Evolutionary conservation across 1,140 invertebrate species (phyloP), one percentile per base, ranked within the genome.

Genomic region (Rhizoglyphus robini): DNA sequence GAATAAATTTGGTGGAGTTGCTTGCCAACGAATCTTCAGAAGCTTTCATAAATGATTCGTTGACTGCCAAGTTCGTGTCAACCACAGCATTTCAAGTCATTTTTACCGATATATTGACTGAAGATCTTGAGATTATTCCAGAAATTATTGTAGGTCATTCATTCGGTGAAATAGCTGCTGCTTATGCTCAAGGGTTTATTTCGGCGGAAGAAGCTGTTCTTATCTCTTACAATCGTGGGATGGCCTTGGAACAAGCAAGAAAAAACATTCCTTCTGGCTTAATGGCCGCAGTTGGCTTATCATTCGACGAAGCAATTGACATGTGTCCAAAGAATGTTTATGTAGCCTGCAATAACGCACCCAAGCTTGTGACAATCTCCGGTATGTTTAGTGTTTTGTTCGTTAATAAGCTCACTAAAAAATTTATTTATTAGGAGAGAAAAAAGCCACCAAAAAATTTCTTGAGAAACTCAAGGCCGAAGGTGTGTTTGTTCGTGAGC

Each of bases 281-380:
- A 0, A 94, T 91, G 90, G 89, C 89, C 25, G 88, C 89, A 29
- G 78, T 83, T 66, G 81, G 81, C 23, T 76, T 97, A 27, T 84
- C 85, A 31, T 96, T 90, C 90, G 86, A 89, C 70, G 87, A 94
- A 70, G 82, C 83, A 1, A 81, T 81, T 68, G 77, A 77, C 68
- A 79, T 83, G 32, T 88, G 86, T 72, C 86, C 91, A 68, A 68
- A 80, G 60, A 83, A 86, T 71, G 75, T 95, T 69, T 82, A 83
- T 62, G 84, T 90, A 2, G 94, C 92, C 20, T 97, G 94, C 75
- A 89, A 97, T 77, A 97, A 98, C 76, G 83, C 88, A 96, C 79
- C 77, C 18, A 90, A 96, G 73, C 91, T 86, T 65, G 90, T 96
- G 1, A 94, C 92, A 0, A 81, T 97, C 51, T 95, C 93, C 1